Conservation (phyloP, 2,888 invertebrate genomes). For the Drosophila setosimentum region DNA sequence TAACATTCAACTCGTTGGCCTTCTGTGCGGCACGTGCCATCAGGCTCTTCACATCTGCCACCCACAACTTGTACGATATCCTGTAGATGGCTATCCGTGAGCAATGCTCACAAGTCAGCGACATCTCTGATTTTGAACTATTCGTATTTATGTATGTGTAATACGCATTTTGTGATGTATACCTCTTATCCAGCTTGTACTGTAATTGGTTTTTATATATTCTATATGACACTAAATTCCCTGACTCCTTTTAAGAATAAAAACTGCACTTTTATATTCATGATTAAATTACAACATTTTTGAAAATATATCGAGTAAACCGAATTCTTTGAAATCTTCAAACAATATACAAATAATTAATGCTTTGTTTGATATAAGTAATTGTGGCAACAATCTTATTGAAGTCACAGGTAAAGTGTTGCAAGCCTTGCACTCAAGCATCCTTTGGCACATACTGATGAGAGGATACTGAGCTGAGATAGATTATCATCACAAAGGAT, state of each 20-base stretch:
- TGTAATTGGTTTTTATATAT: not conserved
- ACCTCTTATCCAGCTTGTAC: not conserved
- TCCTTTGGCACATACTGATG: not conserved
- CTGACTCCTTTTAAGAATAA: not conserved
- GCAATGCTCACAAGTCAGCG: conserved; percentile 13
- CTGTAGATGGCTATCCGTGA: conserved; percentile 25
- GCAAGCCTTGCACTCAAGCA: not conserved
- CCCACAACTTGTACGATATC: conserved; percentile 42
- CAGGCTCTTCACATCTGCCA: conserved; percentile 22
- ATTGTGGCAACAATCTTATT: not conserved
- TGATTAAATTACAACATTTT: not conserved
- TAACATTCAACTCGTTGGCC: conserved; percentile 49
- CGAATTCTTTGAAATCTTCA: not conserved
- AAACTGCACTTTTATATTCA: not conserved
- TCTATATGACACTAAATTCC: not conserved
- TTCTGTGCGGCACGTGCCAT: conserved; percentile 37
- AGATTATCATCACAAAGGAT: not conserved
- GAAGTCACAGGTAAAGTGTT: not conserved
- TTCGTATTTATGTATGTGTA: not conserved
- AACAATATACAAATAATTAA: not conserved
- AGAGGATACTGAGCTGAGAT: not conserved
- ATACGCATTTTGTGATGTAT: not conserved
- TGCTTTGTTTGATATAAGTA: fast-evolving
- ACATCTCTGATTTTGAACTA: conserved; percentile 32
- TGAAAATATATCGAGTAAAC: not conserved